A percentile compares a stretch with the other conserved stretches of the same genome.
phyloP scores from a whole-genome alignment of 2,113 vertebrate species.

The Pelmatolapia mariae region DNA sequence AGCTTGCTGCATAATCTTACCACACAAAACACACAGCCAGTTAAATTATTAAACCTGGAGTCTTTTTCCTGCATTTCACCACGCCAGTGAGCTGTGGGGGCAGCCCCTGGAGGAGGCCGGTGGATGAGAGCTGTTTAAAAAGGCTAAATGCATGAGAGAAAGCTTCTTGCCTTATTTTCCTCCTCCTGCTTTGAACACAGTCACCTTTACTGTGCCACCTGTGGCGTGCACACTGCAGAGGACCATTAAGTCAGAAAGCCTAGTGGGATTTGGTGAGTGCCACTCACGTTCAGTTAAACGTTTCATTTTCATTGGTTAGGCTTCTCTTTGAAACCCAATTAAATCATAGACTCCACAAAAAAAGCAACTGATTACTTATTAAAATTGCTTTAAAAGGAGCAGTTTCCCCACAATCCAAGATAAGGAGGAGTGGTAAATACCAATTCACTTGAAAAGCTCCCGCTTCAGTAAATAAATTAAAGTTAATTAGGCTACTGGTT shows the following conservation, averaged over 20 bases:
- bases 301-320: not conserved
- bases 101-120: not conserved
- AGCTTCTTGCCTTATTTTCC: not conserved
- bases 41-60: constrained; percentile 65
- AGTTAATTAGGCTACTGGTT: not conserved
- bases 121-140: not conserved
- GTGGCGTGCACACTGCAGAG: not conserved
- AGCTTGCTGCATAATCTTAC: constrained; percentile 57
- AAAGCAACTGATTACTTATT: not conserved
- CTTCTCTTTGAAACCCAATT: not conserved
- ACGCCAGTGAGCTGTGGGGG: constrained; percentile 33
- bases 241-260: not conserved
- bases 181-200: not conserved
- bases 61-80: constrained; percentile 52
- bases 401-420: not conserved
- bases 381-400: not conserved
- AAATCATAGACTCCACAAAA: not conserved
- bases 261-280: not conserved
- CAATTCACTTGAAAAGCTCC: not conserved
- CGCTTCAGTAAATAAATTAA: not conserved
- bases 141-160: not conserved
- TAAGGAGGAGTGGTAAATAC: not conserved
- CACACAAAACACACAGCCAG: constrained; percentile 32
- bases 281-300: not conserved
- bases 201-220: not conserved